These are phyloP conservation scores for Scomberomorus guttatus DNA, from an alignment of 2,797 vertebrate genomes.

Conservation along the genomic window DNA sequence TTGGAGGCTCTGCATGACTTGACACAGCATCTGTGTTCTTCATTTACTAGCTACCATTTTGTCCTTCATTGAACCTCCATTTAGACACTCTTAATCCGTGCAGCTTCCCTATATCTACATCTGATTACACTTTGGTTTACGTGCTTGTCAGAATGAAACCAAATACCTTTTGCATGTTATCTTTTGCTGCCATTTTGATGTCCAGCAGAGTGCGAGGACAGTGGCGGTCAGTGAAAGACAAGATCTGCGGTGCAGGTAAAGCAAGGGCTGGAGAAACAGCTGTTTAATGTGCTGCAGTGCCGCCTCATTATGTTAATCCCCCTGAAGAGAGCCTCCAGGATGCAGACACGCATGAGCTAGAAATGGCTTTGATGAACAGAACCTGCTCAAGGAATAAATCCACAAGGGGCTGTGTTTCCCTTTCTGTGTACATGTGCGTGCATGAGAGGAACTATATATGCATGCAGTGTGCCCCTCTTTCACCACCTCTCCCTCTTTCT, in stretches of 20 bases:
- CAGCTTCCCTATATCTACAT: slow-evolving; percentile 53
- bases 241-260: slow-evolving; percentile 51
- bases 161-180: slow-evolving; percentile 22
- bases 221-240: slow-evolving; percentile 26
- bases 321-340: slow-evolving; percentile 48
- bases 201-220: slow-evolving; percentile 34
- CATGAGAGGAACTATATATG: slow-evolving; percentile 14
- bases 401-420: slow-evolving; percentile 23
- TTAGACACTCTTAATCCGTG: slow-evolving; percentile 55
- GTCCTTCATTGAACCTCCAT: slow-evolving; percentile 69
- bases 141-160: slow-evolving; percentile 30
- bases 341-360: slow-evolving; percentile 45
- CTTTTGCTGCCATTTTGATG: slow-evolving; percentile 18
- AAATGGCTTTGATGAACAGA: slow-evolving; percentile 66
- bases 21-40: slow-evolving; percentile 31
- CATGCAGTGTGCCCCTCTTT: not conserved
- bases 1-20: slow-evolving; percentile 32
- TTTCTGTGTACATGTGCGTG: slow-evolving; percentile 19
- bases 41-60: slow-evolving; percentile 50
- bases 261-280: slow-evolving; percentile 32
- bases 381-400: slow-evolving; percentile 49
- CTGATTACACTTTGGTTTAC: slow-evolving; percentile 57
- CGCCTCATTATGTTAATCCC: slow-evolving; percentile 73
- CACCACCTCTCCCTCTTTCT: not conserved
- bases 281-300: slow-evolving; percentile 42